Evolutionary conservation across 2,888 invertebrate genomes (phyloP).

Genomic region (Oligia strigilis): DNA sequence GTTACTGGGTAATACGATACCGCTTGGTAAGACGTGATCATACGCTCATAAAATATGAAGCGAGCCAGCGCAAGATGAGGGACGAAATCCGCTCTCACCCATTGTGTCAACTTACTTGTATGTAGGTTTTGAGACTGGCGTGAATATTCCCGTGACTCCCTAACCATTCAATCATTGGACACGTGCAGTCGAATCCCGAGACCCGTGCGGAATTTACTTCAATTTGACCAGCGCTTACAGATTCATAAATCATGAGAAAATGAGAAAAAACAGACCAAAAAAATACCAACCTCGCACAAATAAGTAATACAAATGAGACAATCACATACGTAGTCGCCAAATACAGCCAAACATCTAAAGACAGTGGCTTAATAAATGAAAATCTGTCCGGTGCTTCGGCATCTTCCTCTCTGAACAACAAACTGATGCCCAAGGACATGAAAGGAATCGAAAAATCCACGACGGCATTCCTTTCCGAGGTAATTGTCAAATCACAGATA

Average conservation of each 20-base stretch:
- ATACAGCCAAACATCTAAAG: constrained; percentile 96
- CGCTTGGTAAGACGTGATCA: too few species aligned
- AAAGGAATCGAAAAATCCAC: constrained; percentile 99
- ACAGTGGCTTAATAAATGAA: constrained; percentile 96
- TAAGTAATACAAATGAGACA: constrained; percentile 95
- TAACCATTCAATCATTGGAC: not conserved
- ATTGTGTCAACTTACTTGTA: too few species aligned
- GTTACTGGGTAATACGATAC: too few species aligned
- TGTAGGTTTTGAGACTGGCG: too few species aligned
- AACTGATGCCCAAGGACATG: constrained; percentile 98
- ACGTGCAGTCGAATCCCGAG: too few species aligned
- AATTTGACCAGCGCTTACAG: not conserved
- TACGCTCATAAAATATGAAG: not conserved
- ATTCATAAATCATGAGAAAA: not conserved
- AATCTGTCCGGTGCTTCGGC: constrained; percentile 95
- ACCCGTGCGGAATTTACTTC: not conserved
- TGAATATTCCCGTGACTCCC: not conserved
- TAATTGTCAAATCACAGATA: constrained; percentile 98
- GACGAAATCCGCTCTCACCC: not conserved
- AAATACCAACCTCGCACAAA: constrained; percentile 93
- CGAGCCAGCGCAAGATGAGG: not conserved
- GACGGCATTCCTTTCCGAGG: constrained; percentile 95
- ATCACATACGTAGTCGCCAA: constrained; percentile 96
- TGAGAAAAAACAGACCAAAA: not conserved
- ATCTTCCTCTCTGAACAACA: constrained; percentile 94